Conservation (phyloP, 2,797 vertebrate species). For the Melanotaenia nigrans region DNA sequence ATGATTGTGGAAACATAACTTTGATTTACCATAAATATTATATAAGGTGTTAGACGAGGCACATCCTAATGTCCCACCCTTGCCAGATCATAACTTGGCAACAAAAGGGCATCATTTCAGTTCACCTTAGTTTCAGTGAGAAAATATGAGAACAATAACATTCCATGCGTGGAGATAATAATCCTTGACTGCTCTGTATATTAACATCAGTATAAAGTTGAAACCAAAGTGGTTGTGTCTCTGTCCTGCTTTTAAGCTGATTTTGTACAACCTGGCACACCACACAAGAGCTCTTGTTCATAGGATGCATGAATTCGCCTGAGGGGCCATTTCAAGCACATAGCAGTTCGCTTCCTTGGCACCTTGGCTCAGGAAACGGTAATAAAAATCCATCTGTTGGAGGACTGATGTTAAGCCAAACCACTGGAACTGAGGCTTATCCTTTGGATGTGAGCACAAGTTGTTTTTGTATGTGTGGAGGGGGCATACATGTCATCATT, state of each 20-base stretch:
- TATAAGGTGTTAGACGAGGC: background rate
- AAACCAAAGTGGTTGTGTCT: constrained; percentile 25
- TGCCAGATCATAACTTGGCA: constrained; percentile 5
- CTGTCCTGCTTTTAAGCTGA: constrained; percentile 47
- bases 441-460: constrained; percentile 23
- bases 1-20: background rate
- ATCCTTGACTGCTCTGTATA: constrained; percentile 29
- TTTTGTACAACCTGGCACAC: constrained; percentile 60
- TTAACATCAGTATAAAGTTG: constrained; percentile 57
- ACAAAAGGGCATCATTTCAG: background rate
- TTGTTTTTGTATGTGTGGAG: background rate
- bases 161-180: constrained; percentile 33
- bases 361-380: constrained; percentile 69
- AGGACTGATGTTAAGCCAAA: constrained; percentile 59
- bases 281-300: constrained; percentile 59
- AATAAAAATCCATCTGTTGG: constrained; percentile 80
- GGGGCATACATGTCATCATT: background rate
- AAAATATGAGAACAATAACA: constrained; percentile 17
- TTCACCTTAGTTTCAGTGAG: constrained; percentile 14
- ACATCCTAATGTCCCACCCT: background rate
- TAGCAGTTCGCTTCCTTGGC: constrained; percentile 74
- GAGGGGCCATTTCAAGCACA: constrained; percentile 48
- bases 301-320: constrained; percentile 64
- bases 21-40: background rate
- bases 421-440: constrained; percentile 36